A percentile compares a stretch with the other conserved stretches of the same genome.
phyloP scores from a whole-genome alignment of 2,888 invertebrate species.

The Sclerodermus sp. region DNA sequence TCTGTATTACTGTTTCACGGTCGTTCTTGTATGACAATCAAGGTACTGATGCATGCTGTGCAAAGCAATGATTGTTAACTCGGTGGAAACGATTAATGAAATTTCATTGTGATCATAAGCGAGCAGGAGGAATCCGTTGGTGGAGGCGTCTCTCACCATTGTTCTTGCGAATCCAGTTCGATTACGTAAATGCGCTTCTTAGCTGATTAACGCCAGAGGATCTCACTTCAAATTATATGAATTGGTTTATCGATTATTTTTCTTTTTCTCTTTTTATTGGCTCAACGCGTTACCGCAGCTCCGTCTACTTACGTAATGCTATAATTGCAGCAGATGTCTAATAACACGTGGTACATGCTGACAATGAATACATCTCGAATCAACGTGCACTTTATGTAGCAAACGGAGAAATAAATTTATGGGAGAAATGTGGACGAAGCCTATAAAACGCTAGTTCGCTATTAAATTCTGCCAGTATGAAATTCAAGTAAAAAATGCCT shows the following conservation, averaged over 20 bases:
- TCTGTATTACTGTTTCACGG: no score
- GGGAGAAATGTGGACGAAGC: no score
- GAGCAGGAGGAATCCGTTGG: conserved; percentile 6
- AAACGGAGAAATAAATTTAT: no score
- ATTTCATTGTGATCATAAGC: conserved; percentile 3
- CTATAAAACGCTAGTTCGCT: no score
- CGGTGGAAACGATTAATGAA: conserved; percentile 12
- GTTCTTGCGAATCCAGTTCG: conserved; percentile 1
- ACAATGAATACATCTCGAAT: no score
- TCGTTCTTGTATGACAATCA: not conserved
- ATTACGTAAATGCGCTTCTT: conserved; percentile 16
- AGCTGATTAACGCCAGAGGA: not conserved
- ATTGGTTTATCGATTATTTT: not conserved
- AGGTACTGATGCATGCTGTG: conserved; percentile 2
- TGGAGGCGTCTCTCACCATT: not conserved
- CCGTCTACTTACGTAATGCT: no score
- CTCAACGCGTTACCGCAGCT: no score
- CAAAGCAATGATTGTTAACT: conserved; percentile 14
- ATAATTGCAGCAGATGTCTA: no score
- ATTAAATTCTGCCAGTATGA: no score
- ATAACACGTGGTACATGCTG: no score
- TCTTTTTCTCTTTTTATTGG: not conserved
- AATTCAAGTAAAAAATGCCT: no score
- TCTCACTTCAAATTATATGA: not conserved
- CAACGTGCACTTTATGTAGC: no score